Percentiles rank a stretch among this genome's conserved stretches.
Evolutionary conservation across 2,113 vertebrate genomes (phyloP).

Genomic region (Trogon surrucura): DNA sequence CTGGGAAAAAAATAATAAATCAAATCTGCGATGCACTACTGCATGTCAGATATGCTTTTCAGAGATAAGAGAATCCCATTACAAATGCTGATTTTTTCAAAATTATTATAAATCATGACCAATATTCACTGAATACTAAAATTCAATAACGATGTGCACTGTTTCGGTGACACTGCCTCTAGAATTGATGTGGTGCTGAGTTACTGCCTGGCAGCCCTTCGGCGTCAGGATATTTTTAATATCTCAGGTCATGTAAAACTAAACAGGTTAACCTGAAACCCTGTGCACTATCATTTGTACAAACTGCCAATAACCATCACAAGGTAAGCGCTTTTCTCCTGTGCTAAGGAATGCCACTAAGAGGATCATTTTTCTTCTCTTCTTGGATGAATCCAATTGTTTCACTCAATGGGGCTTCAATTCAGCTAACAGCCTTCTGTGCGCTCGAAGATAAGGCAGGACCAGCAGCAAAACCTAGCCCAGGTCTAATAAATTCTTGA

Average conservation of each 20-base stretch:
- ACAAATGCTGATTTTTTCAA: slow-evolving; percentile 48
- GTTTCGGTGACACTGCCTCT: background rate
- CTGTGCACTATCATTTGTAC: slow-evolving; percentile 14
- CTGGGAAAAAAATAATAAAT: slow-evolving; percentile 12
- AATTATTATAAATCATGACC: slow-evolving; percentile 31
- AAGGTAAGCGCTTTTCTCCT: slow-evolving; percentile 27
- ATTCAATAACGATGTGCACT: background rate
- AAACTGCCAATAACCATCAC: slow-evolving; percentile 41
- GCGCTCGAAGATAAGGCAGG: background rate
- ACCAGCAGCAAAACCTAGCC: background rate
- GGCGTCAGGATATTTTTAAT: slow-evolving; percentile 32
- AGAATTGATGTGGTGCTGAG: slow-evolving; percentile 11
- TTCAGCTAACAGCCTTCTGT: slow-evolving; percentile 32
- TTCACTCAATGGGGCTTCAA: slow-evolving; percentile 47
- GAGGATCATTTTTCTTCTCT: slow-evolving; percentile 50
- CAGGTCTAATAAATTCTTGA: background rate
- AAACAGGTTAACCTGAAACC: slow-evolving; percentile 49
- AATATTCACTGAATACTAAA: slow-evolving; percentile 33
- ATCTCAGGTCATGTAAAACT: slow-evolving; percentile 45
- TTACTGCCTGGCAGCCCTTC: background rate
- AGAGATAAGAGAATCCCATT: slow-evolving; percentile 57
- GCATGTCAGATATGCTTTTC: slow-evolving; percentile 45
- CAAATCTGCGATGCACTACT: slow-evolving; percentile 33
- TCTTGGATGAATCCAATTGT: slow-evolving; percentile 41
- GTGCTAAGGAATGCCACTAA: slow-evolving; percentile 9